Base-by-base conservation (phyloP, 2,113 vertebrate genomes). In the Eclectus roratus region DNA sequence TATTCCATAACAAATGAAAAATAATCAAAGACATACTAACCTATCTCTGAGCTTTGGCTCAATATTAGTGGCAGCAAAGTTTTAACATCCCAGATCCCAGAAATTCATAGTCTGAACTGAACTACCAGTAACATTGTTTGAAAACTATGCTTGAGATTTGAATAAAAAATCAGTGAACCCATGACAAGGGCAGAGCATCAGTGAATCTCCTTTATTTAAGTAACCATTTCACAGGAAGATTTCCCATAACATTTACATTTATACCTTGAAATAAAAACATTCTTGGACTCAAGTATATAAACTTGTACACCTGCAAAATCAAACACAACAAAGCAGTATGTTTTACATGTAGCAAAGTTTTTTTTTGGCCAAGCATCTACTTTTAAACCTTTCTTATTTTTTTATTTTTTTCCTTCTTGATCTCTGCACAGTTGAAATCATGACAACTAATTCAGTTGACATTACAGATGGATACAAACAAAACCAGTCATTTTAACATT, bases 381-480 rank as follows among this genome's bases (percentile, higher is more conserved):
- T 87, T 91, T 85, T 3, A 5, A 73, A 52, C 3, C 14, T 64
- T 73, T 72, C 13, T 33, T 17, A 1, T 11, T 17, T 66, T 91
- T 91, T 76, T 31, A 35, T 73, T 92, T 92, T 84, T 66, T 14
- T 86, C 31, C 7, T n/a, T 83, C 17, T 74, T 4, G 2, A 15
- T 71, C 44, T 72, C 63, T 87, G 44, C 41, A 52, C 29, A n/a
- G 9, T 49, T 53, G n/a, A 17, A 65, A 76, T 81, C 28, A 49
- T 37, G 41, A n/a, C 43, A 87, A 65, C 35, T 60, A 60, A 93
- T 71, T 74, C 78, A 77, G 29, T 37, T 65, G 35, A 76, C 28
- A 19, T 66, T 82, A 43, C 24, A 80, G 53, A n/a, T 11, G 13
- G 37, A 91, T n/a, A 33, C 37, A 85, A 92, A 89, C n/a, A 94